Conservation (phyloP, 1,140 invertebrate species). For the fruit fly (Drosophila melanogaster) region Release_6_plus_ISO1_MT NT_033779.5:17845001-17845500, state of each 20-base stretch:
- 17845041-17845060: constrained; percentile 63
- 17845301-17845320: constrained; percentile 24
- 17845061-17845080: constrained; percentile 27
- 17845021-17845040: not conserved
- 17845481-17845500: constrained; percentile 53
- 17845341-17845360: constrained; percentile 21
- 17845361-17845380: not conserved
- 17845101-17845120: not conserved
- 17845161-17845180: not conserved
- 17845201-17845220: too few relatives aligned
- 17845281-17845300: not conserved
- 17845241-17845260: too few relatives aligned
- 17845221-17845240: too few relatives aligned
- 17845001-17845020: constrained; percentile 20
- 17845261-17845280: too few relatives aligned
- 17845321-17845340: constrained; percentile 4
- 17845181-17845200: not conserved
- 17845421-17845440: constrained; percentile 14
- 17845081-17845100: not conserved
- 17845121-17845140: not conserved
- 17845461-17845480: constrained; percentile 11
- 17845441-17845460: constrained; percentile 51
- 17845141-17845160: not conserved
- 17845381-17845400: constrained; percentile 19
- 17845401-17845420: constrained; percentile 48